A percentile compares a stretch with the other conserved stretches of the same genome.
Evolutionary conservation across 1,140 invertebrate genomes (phyloP).

Genomic region (Drosophila lini): DNA sequence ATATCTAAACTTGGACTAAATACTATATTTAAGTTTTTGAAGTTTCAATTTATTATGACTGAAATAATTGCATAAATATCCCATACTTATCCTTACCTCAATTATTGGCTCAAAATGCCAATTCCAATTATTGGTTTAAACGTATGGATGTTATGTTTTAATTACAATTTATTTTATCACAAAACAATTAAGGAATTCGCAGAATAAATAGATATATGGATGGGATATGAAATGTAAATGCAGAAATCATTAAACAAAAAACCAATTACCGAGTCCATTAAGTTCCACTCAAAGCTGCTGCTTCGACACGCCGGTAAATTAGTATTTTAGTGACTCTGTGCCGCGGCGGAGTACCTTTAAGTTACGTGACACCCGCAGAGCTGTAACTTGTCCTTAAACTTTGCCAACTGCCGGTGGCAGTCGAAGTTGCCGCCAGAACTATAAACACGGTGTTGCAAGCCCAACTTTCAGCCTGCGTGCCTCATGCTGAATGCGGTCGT

Average conservation of each 20-base stretch:
- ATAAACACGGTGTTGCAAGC: constrained; percentile 15
- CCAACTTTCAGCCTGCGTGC: constrained; percentile 35
- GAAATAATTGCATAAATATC: background rate
- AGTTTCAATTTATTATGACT: background rate
- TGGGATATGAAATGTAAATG: background rate
- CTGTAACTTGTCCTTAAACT: constrained; percentile 29
- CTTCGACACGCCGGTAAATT: constrained; percentile 13
- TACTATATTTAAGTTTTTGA: background rate
- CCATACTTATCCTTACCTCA: background rate
- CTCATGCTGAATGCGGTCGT: constrained; percentile 10
- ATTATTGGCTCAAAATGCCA: background rate
- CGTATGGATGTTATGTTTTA: background rate
- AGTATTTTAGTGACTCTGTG: constrained; percentile 27
- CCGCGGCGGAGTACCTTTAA: constrained; percentile 14
- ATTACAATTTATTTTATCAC: background rate
- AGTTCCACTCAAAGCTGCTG: background rate
- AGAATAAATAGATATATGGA: background rate
- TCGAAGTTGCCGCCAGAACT: constrained; percentile 26
- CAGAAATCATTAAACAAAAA: background rate
- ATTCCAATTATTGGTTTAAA: background rate
- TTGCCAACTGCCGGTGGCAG: constrained; percentile 35
- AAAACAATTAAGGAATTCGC: background rate
- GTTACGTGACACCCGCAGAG: constrained; percentile 36
- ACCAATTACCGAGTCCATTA: constrained; percentile 31
- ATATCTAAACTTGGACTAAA: background rate